Evolutionary conservation across 2,797 vertebrate genomes (phyloP).

Genomic region (Mus minutoides): DNA sequence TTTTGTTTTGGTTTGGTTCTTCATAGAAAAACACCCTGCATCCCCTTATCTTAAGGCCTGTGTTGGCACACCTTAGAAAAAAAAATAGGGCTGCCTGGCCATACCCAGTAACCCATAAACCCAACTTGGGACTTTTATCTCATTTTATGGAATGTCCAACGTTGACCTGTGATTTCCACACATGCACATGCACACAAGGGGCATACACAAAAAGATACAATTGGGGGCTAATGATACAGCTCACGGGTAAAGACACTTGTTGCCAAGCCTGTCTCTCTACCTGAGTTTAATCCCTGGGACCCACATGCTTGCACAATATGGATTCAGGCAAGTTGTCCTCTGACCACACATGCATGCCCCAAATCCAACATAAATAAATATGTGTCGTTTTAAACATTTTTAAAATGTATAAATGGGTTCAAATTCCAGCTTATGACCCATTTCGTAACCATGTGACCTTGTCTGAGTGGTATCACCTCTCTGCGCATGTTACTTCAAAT

Average conservation of each 20-base stretch:
- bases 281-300: neutral
- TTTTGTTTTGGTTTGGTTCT: neutral
- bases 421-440: neutral
- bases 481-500: constrained; percentile 30
- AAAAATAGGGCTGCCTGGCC: too few species aligned
- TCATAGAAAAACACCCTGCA: neutral
- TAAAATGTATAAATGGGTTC: neutral
- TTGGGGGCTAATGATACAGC: too few species aligned
- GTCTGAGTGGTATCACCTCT: neutral
- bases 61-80: too few species aligned
- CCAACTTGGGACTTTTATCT: neutral
- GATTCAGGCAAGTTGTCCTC: neutral
- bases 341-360: neutral
- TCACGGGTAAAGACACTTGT: neutral
- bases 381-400: neutral
- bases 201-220: neutral
- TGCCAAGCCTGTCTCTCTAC: neutral
- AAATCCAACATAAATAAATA: neutral
- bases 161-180: neutral
- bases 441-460: neutral
- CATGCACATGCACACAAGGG: neutral
- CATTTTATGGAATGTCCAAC: neutral
- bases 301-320: neutral
- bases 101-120: neutral
- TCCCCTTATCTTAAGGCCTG: neutral